Conservation (phyloP, 2,113 vertebrate species). For the Saguinus imperator region DNA sequence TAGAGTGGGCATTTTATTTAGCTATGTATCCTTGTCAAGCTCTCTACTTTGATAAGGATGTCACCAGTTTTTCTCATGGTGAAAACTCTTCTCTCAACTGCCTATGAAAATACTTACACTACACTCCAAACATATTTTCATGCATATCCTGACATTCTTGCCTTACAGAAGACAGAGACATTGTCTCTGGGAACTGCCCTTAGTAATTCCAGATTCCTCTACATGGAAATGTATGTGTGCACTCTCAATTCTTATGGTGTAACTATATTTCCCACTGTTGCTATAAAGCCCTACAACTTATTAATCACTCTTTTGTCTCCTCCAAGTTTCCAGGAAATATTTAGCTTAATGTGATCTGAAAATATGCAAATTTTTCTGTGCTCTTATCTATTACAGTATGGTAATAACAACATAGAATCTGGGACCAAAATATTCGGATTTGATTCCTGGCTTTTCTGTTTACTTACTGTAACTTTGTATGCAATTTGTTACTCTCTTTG, state of each 20-base stretch:
- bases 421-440: not conserved
- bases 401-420: not conserved
- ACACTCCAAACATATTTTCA: not conserved
- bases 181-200: not conserved
- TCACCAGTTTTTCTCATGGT: not conserved
- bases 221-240: not conserved
- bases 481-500: not conserved
- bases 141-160: not conserved
- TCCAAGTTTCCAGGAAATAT: not conserved
- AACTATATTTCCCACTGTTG: not conserved
- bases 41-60: not conserved
- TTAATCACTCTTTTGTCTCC: not conserved
- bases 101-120: not conserved
- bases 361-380: not conserved
- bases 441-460: not conserved
- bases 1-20: not conserved
- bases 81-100: not conserved
- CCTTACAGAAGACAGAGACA: not conserved
- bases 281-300: not conserved
- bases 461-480: not conserved
- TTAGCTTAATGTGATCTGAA: not conserved
- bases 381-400: not conserved
- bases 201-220: not conserved
- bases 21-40: not conserved
- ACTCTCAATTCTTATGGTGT: not conserved